These are phyloP conservation scores for Scomber japonicus DNA, from an alignment of 2,113 vertebrate species.

Conservation along the genomic window DNA sequence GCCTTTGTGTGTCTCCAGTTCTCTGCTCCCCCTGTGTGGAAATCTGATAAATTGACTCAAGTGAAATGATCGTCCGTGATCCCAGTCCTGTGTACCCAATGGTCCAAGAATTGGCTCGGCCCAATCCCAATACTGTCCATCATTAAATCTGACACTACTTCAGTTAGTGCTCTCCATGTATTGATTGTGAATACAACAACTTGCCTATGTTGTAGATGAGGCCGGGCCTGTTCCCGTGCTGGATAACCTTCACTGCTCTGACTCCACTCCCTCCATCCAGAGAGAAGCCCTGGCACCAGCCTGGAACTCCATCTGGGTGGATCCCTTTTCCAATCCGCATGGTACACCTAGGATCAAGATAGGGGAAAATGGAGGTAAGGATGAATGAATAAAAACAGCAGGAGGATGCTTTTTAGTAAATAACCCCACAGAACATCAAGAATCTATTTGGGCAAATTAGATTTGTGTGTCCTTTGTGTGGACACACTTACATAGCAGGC, in stretches of 20 bases:
- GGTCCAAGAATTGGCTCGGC: too few relatives aligned
- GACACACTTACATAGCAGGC: conserved; percentile 91
- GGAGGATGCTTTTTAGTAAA: too few relatives aligned
- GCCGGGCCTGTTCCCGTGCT: conserved; percentile 94
- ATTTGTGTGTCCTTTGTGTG: too few relatives aligned
- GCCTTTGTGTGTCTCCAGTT: too few relatives aligned
- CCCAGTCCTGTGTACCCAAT: too few relatives aligned
- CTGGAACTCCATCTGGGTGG: conserved; percentile 94
- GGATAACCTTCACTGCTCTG: conserved; percentile 96
- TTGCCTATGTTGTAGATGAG: conserved; percentile 98
- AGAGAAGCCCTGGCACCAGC: conserved; percentile 98
- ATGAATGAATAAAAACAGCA: neutral
- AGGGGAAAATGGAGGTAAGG: neutral
- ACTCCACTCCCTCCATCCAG: conserved; percentile 96
- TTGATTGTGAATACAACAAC: conserved; percentile 41
- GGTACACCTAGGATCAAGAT: conserved; percentile 88
- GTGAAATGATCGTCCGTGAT: too few relatives aligned
- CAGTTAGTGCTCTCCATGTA: neutral
- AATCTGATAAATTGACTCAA: too few relatives aligned
- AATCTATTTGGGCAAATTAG: neutral
- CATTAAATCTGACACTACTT: neutral
- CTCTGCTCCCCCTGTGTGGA: too few relatives aligned
- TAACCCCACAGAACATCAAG: neutral
- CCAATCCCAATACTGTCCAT: neutral
- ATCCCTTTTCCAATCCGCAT: conserved; percentile 97